A percentile compares a stretch with the other conserved stretches of the same genome.
Conservation (phyloP, 2,113 vertebrate species). For the Nycticebus coucang region DNA sequence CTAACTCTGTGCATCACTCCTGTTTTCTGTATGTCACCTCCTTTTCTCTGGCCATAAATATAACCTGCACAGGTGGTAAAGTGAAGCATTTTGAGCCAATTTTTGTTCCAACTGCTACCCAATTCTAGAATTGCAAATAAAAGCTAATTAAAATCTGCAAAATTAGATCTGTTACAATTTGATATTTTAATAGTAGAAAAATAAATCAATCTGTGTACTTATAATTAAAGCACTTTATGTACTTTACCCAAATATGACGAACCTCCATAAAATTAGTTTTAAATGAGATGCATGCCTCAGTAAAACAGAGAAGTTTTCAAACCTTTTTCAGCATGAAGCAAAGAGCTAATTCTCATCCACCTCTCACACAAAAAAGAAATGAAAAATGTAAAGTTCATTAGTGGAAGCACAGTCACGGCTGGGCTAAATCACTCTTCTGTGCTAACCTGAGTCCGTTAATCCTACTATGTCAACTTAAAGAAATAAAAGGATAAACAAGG, state of each 20-base stretch:
- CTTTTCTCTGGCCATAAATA: background rate
- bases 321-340: background rate
- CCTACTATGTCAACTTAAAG: background rate
- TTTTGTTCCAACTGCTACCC: background rate
- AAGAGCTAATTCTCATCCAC: background rate
- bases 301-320: background rate
- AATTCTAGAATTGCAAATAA: background rate
- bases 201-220: background rate
- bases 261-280: background rate
- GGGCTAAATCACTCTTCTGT: no score
- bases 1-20: background rate
- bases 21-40: background rate
- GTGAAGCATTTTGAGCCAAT: background rate
- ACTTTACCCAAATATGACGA: background rate
- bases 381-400: background rate
- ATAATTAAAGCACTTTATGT: background rate
- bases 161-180: background rate
- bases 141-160: background rate
- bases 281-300: background rate
- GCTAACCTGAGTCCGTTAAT: background rate
- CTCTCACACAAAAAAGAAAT: background rate
- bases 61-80: background rate
- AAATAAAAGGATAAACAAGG: background rate
- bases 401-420: background rate
- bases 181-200: background rate